Conservation (phyloP, 2,888 invertebrate species). For the Campoletis raptor region DNA sequence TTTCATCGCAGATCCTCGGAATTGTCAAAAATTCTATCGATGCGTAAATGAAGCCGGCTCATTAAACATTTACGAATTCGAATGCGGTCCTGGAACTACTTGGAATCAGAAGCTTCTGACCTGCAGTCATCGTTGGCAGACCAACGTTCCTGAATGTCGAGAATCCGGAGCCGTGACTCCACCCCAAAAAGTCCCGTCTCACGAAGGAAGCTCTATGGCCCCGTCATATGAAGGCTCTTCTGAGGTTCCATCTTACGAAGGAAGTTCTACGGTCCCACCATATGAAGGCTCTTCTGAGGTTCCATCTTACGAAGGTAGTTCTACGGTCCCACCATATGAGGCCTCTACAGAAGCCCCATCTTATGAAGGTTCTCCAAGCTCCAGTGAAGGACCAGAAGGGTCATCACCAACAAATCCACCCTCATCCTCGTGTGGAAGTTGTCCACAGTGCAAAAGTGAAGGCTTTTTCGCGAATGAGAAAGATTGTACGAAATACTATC, state of each 20-base stretch:
- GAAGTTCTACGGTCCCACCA: constrained; percentile 11
- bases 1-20: constrained; percentile 81
- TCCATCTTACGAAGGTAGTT: constrained; percentile 17
- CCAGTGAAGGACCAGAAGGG: not conserved
- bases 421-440: constrained; percentile 12
- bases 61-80: constrained; percentile 86
- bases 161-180: not conserved
- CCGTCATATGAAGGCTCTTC: constrained; percentile 7
- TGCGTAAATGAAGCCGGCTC: constrained; percentile 89
- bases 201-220: not conserved
- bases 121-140: constrained; percentile 87
- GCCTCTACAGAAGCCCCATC: constrained; percentile 28
- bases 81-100: constrained; percentile 89
- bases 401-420: not conserved
- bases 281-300: constrained; percentile 20
- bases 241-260: constrained; percentile 18
- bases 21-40: constrained; percentile 84
- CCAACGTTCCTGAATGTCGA: not conserved
- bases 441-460: constrained; percentile 86
- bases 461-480: constrained; percentile 90
- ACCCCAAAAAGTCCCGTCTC: not conserved
- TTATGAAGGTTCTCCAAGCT: not conserved
- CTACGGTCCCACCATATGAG: not conserved
- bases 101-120: constrained; percentile 89
- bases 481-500: constrained; percentile 91